Conservation (phyloP, 2,888 invertebrate species). For the Tridacna crocea region DNA sequence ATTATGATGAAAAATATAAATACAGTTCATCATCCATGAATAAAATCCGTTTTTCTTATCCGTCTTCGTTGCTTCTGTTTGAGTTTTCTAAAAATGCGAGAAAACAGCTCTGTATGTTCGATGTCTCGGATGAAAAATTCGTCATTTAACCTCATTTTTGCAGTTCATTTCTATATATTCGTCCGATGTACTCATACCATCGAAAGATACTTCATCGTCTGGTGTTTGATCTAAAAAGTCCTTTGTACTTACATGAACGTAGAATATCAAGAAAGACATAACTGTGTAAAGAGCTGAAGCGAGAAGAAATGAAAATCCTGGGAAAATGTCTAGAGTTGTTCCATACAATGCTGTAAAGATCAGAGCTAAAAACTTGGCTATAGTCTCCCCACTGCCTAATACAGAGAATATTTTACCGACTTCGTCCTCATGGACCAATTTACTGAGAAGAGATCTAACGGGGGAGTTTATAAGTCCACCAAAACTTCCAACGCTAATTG, state of each 20-base stretch:
- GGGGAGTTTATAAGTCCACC: conserved; percentile 79
- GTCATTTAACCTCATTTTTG: not conserved
- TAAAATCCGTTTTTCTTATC: no score
- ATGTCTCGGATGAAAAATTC: no score
- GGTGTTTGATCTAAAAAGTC: conserved; percentile 52
- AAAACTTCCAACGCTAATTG: conserved; percentile 74
- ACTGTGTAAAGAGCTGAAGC: conserved; percentile 73
- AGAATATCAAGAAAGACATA: conserved; percentile 64
- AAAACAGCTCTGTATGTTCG: no score
- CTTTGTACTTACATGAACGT: conserved; percentile 62
- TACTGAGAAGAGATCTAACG: conserved; percentile 79
- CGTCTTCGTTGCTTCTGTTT: no score
- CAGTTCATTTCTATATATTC: conserved; percentile 60
- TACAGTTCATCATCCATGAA: no score
- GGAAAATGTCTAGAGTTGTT: conserved; percentile 76
- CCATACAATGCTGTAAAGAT: conserved; percentile 79
- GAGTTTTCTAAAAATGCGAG: no score
- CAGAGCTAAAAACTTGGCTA: conserved; percentile 79
- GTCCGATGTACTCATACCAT: conserved; percentile 39
- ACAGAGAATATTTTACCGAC: conserved; percentile 81
- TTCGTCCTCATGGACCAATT: conserved; percentile 79
- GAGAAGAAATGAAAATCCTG: conserved; percentile 77
- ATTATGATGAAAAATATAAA: no score
- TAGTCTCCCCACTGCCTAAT: conserved; percentile 80
- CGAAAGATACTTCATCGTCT: conserved; percentile 43